These are phyloP conservation scores for Dasysyrphus albostriatus DNA, from an alignment of 2,888 invertebrate genomes.

Conservation along the genomic window DNA sequence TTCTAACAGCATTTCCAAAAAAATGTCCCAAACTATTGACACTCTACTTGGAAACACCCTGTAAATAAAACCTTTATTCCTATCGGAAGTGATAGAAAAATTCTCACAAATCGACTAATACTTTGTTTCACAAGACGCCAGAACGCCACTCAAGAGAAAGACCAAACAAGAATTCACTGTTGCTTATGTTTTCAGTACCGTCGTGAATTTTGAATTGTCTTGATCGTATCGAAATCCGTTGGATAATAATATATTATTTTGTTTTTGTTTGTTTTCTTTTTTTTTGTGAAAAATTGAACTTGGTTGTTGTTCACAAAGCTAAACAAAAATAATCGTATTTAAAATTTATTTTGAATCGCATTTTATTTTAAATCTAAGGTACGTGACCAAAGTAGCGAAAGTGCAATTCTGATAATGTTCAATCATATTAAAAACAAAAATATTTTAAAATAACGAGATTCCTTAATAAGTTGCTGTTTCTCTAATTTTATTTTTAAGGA, in stretches of 20 bases:
- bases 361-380: conserved; percentile 46
- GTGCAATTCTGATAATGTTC: not conserved
- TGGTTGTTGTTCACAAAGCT: conserved; percentile 18
- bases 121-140: conserved; percentile 20
- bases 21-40: no score
- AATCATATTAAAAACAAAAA: not conserved
- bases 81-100: conserved; percentile 9
- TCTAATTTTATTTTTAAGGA: no score
- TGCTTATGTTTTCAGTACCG: conserved; percentile 71
- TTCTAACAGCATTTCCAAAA: no score
- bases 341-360: conserved; percentile 46
- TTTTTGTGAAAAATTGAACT: conserved; percentile 14
- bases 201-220: conserved; percentile 70
- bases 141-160: conserved; percentile 25
- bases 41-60: no score
- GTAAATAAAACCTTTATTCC: no score
- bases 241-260: not conserved
- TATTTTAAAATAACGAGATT: not conserved
- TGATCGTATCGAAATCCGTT: conserved; percentile 66
- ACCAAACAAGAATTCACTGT: conserved; percentile 16
- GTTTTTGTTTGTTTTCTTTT: no score
- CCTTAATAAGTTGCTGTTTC: not conserved
- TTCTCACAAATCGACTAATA: conserved; percentile 51
- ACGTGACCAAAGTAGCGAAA: conserved; percentile 43
- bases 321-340: conserved; percentile 40